Evolutionary conservation across 2,888 invertebrate genomes (phyloP), one percentile per base, ranked within the genome.

Genomic region (Cataglyphis livida): DNA sequence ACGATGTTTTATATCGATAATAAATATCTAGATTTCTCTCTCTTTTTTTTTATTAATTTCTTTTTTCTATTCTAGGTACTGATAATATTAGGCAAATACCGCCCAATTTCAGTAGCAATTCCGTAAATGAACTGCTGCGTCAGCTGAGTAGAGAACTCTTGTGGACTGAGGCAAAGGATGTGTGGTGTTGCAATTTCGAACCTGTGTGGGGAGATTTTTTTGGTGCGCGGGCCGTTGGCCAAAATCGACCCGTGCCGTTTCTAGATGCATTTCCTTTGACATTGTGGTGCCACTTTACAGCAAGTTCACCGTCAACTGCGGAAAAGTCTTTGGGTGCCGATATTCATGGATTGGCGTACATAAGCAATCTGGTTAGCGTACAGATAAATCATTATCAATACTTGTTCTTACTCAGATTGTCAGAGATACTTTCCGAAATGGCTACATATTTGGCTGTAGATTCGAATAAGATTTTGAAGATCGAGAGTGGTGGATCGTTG

Each of bases 311-410:
- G 3, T 65, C 79, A 6, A 66, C 82, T 35, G 35, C 64, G 1
- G 83, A 88, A 35, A 87, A 85, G 21, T 62, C 84, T 25, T 88
- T 21, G 28, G 95, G 95, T 86, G 97, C 97, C 12, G 97, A 97
- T 89, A 96, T 98, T 88, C 98, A 98, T 95, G 96, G 97, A 38
- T 96, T 99, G 71, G 97, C 97, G 0, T 97, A 98, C 91, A 97
- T 98, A 73, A 96, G 97, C 73, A 98, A 98, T 91, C 95, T 98
- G 92, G 97, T 98, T 74, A 98, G 98, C 87, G 95, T 98, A 4
- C 99, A 99, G 95, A 96, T 99, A 84, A 99, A 98, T 95, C 99
- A 99, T 95, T 98, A 98, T 95, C 99, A 99, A 95, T 97, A 97
- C 95, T 95, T 99, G 90, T 99, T 99, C 95, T 95, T 99, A 75